Evolutionary conservation across 2,113 vertebrate genomes (phyloP), one percentile per base, ranked within the genome.

Genomic region (Oostethus manadensis): DNA sequence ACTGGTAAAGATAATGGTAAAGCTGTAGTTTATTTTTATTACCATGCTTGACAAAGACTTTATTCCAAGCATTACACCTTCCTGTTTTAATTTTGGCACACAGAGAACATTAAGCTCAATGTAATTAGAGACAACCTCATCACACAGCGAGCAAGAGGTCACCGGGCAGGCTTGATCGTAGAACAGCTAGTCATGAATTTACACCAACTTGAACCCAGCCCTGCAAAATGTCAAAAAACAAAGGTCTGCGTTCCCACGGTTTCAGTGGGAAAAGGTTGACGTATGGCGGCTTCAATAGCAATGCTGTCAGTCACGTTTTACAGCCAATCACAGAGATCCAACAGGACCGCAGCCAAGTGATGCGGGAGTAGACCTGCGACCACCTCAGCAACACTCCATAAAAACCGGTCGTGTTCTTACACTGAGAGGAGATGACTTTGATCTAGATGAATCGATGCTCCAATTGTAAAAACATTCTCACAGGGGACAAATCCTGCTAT

Each of bases 101-200:
- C 75, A 72, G 61, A 38, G 58, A 83, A 75, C 77, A 79, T 78
- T 82, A 80, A 71, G 76, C 60, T 61, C 47, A 49, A 58, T 74
- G 86, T 81, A 85, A 87, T 66, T 51, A 40, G 79, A 84, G 81
- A 82, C 65, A 68, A 79, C 77, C 79, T 78, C 56, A 22, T 71
- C 79, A 68, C 70, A 63, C 70, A 63, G 64, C 26, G 46, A 58
- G 64, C 66, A 49, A 3, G 48, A 59, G 82, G 83, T 82, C 59
- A 78, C 42, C 26, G 67, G 84, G 59, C 75, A 62, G 74, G 68
- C 61, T 84, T 78, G 78, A 82, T 84, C 80, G 48, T 71, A 70
- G 79, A 78, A 61, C 77, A 59, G 76, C 73, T 71, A 75, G 44
- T 68, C 62, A 42, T 51, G 76, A 62, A 76, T 69, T 58, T 70